Percentiles rank a stretch among this genome's conserved stretches.
Conservation (phyloP, 2,113 vertebrate species). For the Rhinopomastus cyanomelas region DNA sequence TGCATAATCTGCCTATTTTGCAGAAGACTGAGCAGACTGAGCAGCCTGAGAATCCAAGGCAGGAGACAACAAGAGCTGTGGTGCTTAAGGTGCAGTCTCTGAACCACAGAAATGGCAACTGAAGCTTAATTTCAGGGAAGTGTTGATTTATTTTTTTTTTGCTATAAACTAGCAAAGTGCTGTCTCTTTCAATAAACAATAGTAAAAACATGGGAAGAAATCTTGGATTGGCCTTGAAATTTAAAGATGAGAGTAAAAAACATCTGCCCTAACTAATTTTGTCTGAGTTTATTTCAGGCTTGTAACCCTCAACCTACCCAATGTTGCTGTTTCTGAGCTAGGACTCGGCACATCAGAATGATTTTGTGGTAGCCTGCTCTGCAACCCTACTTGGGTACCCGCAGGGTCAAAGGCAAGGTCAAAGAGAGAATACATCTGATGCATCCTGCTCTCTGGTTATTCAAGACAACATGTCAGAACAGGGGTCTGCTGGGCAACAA, state of each 20-base stretch:
- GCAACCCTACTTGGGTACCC: neutral
- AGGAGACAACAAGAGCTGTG: neutral
- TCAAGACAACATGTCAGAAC: neutral
- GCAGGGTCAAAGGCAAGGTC: neutral
- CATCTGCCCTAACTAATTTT: neutral
- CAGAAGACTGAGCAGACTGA: neutral
- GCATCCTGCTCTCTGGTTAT: neutral
- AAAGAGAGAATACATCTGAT: neutral
- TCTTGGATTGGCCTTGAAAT: neutral
- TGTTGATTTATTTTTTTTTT: neutral
- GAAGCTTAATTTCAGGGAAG: neutral
- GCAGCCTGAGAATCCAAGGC: neutral
- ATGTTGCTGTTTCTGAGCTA: neutral
- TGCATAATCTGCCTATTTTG: neutral
- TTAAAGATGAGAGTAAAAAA: neutral
- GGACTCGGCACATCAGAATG: neutral
- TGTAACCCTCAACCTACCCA: neutral
- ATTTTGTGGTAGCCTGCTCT: neutral
- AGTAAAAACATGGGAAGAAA: neutral
- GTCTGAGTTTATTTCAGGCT: neutral
- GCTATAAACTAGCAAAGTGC: neutral
- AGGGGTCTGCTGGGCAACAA: neutral
- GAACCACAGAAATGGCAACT: neutral
- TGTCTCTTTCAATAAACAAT: neutral
- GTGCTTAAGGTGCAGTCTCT: neutral